These are phyloP conservation scores for Dynastes grantii DNA, from an alignment of 2,888 invertebrate species.

Conservation along the genomic window DNA sequence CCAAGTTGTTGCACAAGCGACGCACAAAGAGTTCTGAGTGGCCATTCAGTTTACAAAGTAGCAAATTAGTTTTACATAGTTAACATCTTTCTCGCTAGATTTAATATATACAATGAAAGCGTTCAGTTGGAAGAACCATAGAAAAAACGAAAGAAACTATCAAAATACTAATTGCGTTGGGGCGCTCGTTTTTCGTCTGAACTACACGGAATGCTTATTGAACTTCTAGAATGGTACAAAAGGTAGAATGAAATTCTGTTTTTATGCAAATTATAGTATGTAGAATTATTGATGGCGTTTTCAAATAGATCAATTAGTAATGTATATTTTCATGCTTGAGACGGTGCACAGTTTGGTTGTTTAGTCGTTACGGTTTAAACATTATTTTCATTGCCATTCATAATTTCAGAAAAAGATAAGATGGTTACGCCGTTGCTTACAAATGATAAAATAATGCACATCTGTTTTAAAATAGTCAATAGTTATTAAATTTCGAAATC, in stretches of 20 bases:
- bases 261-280: slow-evolving; percentile 28
- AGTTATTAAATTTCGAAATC: neutral
- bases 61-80: slow-evolving; percentile 46
- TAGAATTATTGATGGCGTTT: slow-evolving; percentile 14
- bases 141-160: slow-evolving; percentile 36
- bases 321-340: slow-evolving; percentile 33
- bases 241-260: slow-evolving; percentile 21
- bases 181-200: neutral
- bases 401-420: neutral
- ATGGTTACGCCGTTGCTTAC: neutral
- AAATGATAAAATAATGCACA: neutral
- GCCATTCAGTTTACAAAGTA: slow-evolving; percentile 42
- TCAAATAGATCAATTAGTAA: slow-evolving; percentile 38
- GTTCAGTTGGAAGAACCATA: slow-evolving; percentile 30
- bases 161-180: slow-evolving; percentile 32
- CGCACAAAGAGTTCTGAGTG: slow-evolving; percentile 25
- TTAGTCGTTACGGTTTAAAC: slow-evolving; percentile 6
- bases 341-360: neutral
- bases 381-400: neutral
- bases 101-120: slow-evolving; percentile 40
- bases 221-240: slow-evolving; percentile 15
- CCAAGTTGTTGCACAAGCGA: slow-evolving; percentile 17
- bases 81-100: slow-evolving; percentile 49
- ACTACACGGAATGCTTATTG: slow-evolving; percentile 24
- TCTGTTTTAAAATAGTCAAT: neutral